Conservation (phyloP, 2,888 invertebrate genomes). For the Oligia fasciuncula region DNA sequence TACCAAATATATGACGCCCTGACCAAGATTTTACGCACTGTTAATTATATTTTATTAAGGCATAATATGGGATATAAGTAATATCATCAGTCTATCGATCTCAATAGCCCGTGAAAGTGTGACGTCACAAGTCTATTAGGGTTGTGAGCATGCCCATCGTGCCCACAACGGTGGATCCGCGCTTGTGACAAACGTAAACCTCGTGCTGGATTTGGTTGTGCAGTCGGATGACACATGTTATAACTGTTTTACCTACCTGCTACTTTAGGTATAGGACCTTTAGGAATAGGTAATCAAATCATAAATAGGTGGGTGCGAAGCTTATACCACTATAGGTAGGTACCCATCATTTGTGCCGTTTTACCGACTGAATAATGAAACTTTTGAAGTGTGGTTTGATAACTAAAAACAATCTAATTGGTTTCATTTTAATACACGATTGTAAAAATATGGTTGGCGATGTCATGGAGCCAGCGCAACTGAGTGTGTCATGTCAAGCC, state of each 20-base stretch:
- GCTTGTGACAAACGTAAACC: no score
- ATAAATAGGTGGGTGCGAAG: not conserved
- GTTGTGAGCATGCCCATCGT: no score
- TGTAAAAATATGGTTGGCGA: not conserved
- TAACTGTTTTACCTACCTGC: not conserved
- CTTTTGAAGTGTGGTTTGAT: slow-evolving; percentile 47
- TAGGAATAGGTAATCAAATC: not conserved
- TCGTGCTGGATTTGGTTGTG: slow-evolving; percentile 18
- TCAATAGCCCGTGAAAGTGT: no score
- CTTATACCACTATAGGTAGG: not conserved
- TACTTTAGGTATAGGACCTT: not conserved
- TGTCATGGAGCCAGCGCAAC: not conserved
- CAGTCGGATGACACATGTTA: not conserved
- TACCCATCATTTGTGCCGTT: slow-evolving; percentile 27
- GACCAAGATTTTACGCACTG: no score
- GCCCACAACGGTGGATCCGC: no score
- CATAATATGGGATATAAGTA: no score
- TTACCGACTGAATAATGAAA: slow-evolving; percentile 23
- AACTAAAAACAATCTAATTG: slow-evolving; percentile 16
- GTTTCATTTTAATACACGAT: not conserved
- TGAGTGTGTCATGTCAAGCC: not conserved
- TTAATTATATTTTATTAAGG: no score
- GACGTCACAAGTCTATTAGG: no score
- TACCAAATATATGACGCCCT: no score
- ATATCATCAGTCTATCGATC: no score